A percentile compares a stretch with the other conserved stretches of the same genome.
Evolutionary conservation across 1,140 invertebrate species (phyloP).

Genomic region (Solenopsis fugax): DNA sequence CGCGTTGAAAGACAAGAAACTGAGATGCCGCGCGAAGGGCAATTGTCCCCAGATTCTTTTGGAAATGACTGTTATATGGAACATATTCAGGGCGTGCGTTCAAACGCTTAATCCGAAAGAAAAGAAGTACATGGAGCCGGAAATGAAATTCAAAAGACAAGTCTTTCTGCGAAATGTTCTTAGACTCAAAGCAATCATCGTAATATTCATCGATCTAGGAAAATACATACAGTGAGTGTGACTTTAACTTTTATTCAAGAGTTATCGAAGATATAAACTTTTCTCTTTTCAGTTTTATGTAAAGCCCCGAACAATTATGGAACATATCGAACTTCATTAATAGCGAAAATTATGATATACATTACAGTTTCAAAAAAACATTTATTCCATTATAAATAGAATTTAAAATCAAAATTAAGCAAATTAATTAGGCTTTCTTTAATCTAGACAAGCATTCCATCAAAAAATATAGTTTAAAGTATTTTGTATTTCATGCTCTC

Average conservation of each 20-base stretch:
- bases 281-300: background rate
- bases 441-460: background rate
- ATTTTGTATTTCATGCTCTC: background rate
- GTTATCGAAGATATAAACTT: background rate
- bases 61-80: constrained; percentile 97
- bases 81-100: constrained; percentile 95
- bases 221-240: constrained; percentile 96
- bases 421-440: background rate
- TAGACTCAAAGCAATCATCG: constrained; percentile 95
- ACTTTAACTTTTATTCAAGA: background rate
- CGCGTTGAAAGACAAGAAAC: constrained; percentile 98
- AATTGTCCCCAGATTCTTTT: constrained; percentile 95
- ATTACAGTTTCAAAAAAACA: background rate
- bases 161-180: constrained; percentile 98
- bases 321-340: background rate
- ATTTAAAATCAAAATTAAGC: background rate
- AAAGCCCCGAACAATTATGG: background rate
- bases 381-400: background rate
- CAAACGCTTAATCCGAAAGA: constrained; percentile 98
- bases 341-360: background rate
- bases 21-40: constrained; percentile 95
- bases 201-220: constrained; percentile 95
- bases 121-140: constrained; percentile 97
- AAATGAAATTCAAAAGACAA: constrained; percentile 98
- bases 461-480: background rate